phyloP scores from a whole-genome alignment of 2,113 vertebrate species.

The Serinus canaria region DNA sequence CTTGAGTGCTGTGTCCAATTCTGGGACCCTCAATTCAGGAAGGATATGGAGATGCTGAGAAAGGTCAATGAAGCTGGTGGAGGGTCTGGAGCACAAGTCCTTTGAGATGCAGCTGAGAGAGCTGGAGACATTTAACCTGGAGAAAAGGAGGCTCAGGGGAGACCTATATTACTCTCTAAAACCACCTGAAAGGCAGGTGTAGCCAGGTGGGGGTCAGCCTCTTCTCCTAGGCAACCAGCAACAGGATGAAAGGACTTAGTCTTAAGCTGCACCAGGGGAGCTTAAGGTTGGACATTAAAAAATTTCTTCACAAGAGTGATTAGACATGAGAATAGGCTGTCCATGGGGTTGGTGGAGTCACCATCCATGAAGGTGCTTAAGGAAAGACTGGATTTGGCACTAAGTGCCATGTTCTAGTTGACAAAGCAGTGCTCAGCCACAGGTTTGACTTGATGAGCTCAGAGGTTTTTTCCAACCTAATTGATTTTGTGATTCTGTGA shows the following conservation, averaged over 20 bases:
- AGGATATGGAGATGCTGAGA: neutral
- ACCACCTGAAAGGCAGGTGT: neutral
- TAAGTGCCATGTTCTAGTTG: neutral
- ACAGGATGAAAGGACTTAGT: neutral
- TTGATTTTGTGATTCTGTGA: neutral
- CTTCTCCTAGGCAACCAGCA: rapidly evolving
- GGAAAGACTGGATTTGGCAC: neutral
- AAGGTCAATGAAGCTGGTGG: neutral
- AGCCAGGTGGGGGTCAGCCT: too few relatives aligned
- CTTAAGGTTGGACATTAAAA: neutral
- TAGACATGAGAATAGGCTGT: neutral
- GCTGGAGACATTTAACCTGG: neutral
- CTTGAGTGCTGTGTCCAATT: rapidly evolving
- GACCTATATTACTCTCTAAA: neutral
- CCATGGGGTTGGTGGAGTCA: neutral
- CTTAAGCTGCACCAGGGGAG: neutral
- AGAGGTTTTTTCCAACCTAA: neutral
- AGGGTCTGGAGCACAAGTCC: neutral
- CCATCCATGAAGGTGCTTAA: rapidly evolving
- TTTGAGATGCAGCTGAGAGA: neutral
- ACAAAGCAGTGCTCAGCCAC: neutral
- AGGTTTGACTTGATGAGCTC: neutral
- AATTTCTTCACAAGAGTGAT: neutral
- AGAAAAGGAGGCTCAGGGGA: neutral
- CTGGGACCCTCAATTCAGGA: neutral